These are phyloP conservation scores for Cryptomyrus ogoouensis DNA, from an alignment of 2,113 vertebrate genomes.

Conservation along the genomic window DNA sequence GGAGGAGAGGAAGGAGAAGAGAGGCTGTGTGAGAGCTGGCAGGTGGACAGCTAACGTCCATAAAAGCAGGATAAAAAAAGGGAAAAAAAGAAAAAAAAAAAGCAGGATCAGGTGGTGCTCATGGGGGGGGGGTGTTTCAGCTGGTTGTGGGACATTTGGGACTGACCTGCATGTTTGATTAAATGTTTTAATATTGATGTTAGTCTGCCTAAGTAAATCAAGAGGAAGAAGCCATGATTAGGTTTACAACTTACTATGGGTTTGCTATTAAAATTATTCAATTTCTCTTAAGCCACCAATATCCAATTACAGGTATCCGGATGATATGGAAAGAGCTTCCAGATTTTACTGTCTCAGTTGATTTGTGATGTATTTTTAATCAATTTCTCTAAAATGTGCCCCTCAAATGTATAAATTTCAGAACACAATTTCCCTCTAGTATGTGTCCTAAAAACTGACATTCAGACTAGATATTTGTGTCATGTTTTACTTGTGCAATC, in stretches of 20 bases:
- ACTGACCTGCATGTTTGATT: background rate
- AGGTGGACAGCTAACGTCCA: background rate
- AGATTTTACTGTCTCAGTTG: background rate
- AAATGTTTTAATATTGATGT: background rate
- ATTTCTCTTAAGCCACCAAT: background rate
- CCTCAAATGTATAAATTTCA: background rate
- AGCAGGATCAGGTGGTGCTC: background rate
- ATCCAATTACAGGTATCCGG: background rate
- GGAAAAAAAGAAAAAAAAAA: background rate
- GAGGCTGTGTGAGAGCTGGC: constrained; percentile 7
- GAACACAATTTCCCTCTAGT: background rate
- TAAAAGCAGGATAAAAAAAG: background rate
- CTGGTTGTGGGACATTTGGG: background rate
- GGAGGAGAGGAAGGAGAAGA: constrained; percentile 21
- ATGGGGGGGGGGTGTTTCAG: background rate
- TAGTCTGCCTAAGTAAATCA: background rate
- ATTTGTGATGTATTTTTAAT: background rate
- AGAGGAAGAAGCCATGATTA: background rate
- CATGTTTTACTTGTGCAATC: background rate
- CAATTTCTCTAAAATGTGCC: background rate
- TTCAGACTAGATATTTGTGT: background rate
- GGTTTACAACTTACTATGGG: background rate
- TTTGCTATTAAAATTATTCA: background rate
- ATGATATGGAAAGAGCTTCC: background rate
- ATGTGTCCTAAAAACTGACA: background rate